Percentiles rank a stretch among this genome's conserved stretches.
Conservation (phyloP, 2,797 vertebrate genomes). For the Podarcis siculus region DNA sequence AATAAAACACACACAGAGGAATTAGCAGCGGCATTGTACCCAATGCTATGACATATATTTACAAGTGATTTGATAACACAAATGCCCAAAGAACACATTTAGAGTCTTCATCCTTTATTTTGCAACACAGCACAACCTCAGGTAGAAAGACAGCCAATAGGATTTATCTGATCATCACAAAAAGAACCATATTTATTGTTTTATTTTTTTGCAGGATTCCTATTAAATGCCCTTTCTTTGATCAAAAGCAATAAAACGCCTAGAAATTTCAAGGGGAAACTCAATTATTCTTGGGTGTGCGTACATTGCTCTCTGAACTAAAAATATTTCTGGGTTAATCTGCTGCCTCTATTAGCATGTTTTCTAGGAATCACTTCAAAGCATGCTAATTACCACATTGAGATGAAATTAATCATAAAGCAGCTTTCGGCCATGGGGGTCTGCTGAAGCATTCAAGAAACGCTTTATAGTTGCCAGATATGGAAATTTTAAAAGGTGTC, state of each 20-base stretch:
- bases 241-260: conserved; percentile 34
- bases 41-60: not conserved
- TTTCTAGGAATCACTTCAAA: conserved; percentile 73
- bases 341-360: conserved; percentile 59
- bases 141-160: not conserved
- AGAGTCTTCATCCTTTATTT: not conserved
- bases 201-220: not conserved
- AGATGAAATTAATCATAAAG: conserved; percentile 78
- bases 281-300: conserved; percentile 49
- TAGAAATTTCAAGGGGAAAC: conserved; percentile 55
- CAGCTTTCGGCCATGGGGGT: conserved; percentile 65
- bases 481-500: conserved; percentile 71
- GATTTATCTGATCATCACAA: not conserved
- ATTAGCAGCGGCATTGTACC: not conserved
- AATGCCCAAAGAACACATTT: not conserved
- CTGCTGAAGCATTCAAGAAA: conserved; percentile 68
- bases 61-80: not conserved
- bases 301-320: conserved; percentile 55
- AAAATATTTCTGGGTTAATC: conserved; percentile 72
- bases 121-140: not conserved
- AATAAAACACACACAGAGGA: not conserved
- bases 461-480: conserved; percentile 70
- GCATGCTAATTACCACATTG: conserved; percentile 75
- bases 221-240: conserved; percentile 22
- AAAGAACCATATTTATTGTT: not conserved